These are phyloP conservation scores for Dioctria linearis DNA, from an alignment of 2,888 invertebrate genomes.

Conservation along the genomic window DNA sequence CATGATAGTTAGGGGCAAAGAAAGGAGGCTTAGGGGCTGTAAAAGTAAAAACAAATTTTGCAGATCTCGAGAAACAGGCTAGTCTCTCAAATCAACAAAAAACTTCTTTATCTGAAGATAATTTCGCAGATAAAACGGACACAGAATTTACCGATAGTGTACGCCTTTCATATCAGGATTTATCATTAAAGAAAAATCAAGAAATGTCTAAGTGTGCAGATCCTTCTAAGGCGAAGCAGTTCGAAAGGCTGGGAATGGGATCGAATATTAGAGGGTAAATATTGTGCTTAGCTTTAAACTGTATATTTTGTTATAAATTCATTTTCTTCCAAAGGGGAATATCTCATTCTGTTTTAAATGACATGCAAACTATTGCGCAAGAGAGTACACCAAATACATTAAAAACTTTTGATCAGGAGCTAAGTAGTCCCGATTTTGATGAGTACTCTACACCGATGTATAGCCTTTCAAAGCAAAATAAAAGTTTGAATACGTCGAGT, in stretches of 20 bases:
- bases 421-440: constrained; percentile 58
- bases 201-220: constrained; percentile 81
- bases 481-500: constrained; percentile 68
- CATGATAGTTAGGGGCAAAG: constrained; percentile 83
- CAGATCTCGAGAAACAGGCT: constrained; percentile 93
- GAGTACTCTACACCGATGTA: constrained; percentile 69
- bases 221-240: constrained; percentile 88
- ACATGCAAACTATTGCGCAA: constrained; percentile 94
- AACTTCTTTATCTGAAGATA: constrained; percentile 67
- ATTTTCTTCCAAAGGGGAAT: constrained; percentile 72
- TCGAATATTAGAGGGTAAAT: constrained; percentile 70
- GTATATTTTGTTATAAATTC: neutral
- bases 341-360: constrained; percentile 89
- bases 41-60: constrained; percentile 94
- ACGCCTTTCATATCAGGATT: constrained; percentile 84
- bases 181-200: constrained; percentile 78
- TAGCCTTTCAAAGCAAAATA: constrained; percentile 63
- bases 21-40: constrained; percentile 95
- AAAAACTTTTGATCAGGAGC: constrained; percentile 71
- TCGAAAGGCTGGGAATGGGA: constrained; percentile 96
- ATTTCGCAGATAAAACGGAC: constrained; percentile 76
- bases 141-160: constrained; percentile 79
- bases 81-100: constrained; percentile 86
- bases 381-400: constrained; percentile 75
- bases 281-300: constrained; percentile 46